Percentiles rank a stretch among this genome's conserved stretches.
Conservation (phyloP, 2,888 invertebrate genomes). For the Drosophila emarginata region DNA sequence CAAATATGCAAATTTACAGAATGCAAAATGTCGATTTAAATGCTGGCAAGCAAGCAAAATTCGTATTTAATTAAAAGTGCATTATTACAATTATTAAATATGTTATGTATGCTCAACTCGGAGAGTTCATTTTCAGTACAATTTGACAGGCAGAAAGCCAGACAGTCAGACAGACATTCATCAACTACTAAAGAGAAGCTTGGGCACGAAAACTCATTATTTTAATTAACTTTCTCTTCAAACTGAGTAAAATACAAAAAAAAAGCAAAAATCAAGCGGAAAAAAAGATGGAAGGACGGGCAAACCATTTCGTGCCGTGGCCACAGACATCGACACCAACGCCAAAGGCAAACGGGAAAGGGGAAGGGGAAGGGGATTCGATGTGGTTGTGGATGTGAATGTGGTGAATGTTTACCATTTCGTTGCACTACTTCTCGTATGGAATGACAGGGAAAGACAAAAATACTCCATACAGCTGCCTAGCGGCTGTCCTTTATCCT, state of each 20-base stretch:
- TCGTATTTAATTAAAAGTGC: conserved; percentile 77
- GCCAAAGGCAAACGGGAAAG: conserved; percentile 10
- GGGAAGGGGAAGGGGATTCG: background rate
- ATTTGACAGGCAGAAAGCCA: conserved; percentile 49
- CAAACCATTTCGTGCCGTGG: conserved; percentile 59
- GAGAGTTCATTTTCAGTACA: conserved; percentile 2
- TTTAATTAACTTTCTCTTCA: conserved; percentile 81
- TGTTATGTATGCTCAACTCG: conserved; percentile 38
- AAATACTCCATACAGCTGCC: conserved; percentile 39
- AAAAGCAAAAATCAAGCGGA: conserved; percentile 16
- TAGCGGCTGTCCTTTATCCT: conserved; percentile 77
- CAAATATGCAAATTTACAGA: conserved; percentile 60
- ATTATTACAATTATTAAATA: conserved; percentile 65
- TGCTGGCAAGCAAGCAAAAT: conserved; percentile 28
- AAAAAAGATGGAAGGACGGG: background rate
- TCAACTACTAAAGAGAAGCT: conserved; percentile 55
- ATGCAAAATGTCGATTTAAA: conserved; percentile 59
- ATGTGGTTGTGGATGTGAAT: background rate
- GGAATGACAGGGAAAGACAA: conserved; percentile 21
- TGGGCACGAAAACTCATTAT: conserved; percentile 78
- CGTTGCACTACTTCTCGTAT: conserved; percentile 40
- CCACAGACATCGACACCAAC: conserved; percentile 58
- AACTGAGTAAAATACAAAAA: conserved; percentile 26
- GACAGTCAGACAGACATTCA: conserved; percentile 64
- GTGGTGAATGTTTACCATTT: conserved; percentile 48